Base-by-base conservation (phyloP, 2,888 invertebrate genomes). In the Andrena haemorrhoa region DNA sequence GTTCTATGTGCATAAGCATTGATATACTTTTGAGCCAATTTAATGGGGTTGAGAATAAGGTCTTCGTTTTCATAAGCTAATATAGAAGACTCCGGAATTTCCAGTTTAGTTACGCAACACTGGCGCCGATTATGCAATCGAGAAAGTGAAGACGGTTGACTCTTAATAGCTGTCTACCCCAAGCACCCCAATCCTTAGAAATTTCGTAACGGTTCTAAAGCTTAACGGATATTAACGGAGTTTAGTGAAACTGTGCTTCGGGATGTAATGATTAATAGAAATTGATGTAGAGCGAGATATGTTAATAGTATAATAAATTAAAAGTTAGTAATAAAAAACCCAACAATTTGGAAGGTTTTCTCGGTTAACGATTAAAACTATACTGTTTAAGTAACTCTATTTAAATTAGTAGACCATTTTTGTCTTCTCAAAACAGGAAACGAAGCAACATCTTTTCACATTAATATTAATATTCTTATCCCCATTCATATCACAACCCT, bases 31-130 rank as follows among this genome's bases (percentile, higher is more conserved):
- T 7, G 16, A 56, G 23, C 8, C 33, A 56, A 70, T 60, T 70
- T 70, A 70, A 60, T 31, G 49, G 12, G 1, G 2, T 29, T 12
- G 29, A n/a, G 60, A 41, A n/a, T 16, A 56, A 33, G 10, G 23
- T 33, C 20, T 49, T 8, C 33, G n/a, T 49, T 47, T 72, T 56
- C n/a, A 73, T 73, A 56, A 26, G 35, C 26, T 60, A 70, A 70
- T 49, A 58, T 16, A n/a, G 63, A 4, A 2, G 58, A n/a, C 5
- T 26, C 47, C 47, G 53, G 53, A 69, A 58, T 29, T 29, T 26
- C 53, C 56, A 56, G 12, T 60, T 60, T 60, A 12, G 70, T 47
- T 70, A 60, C 49, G 26, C 47, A 49, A 70, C 47, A 12, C 8
- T 31, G 31, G 12, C n/a, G 31, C 31, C 60, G 16, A 20, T 47